Evolutionary conservation across 2,888 invertebrate species (phyloP), one percentile per base, ranked within the genome.

Genomic region (Euzetes globulus): DNA sequence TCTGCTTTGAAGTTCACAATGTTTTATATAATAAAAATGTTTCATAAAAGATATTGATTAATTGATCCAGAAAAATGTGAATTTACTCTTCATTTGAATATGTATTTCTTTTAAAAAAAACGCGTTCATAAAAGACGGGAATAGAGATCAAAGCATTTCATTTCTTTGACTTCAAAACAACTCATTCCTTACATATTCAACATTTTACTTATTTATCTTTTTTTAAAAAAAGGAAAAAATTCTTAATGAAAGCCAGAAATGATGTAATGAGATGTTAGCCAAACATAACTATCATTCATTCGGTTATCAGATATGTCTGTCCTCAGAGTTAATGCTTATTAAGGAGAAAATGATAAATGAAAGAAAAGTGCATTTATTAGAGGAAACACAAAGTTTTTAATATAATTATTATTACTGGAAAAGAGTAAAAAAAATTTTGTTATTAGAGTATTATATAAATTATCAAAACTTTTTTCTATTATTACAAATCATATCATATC

Each of bases 261-360:
- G 17, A 63, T 33, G 29, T 63, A 63, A 63, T 63, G 37, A 63
- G 58, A 63, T 55, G 55, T 25, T 25, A 55, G 25, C 22, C 19
- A 55, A 55, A 55, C 63, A 68, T 68, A 68, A n/a, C 68, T 60
- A 68, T 68, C 19, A 68, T 45, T 68, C 68, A 68, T 68, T 45
- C 22, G 22, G 45, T 60, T 68, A 68, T 68, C 68, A 68, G 45
- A 68, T 68, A 45, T 33, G 33, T 17, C 68, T 68, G 68, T 68
- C 68, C 17, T 60, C 37, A 22, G 4, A 68, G 68, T 45, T 41
- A 68, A 68, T 68, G 41, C 68, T 41, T 68, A 68, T 68, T 68
- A 68, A 68, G 60, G 13, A 5, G 33, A 68, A 68, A 41, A 68
- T 68, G 68, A 68, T 68, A 68, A 68, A 68, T 68, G 68, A 45